A percentile compares a stretch with the other conserved stretches of the same genome.
Conservation (phyloP, 1,140 invertebrate species). For the Adelges cooleyi region DNA sequence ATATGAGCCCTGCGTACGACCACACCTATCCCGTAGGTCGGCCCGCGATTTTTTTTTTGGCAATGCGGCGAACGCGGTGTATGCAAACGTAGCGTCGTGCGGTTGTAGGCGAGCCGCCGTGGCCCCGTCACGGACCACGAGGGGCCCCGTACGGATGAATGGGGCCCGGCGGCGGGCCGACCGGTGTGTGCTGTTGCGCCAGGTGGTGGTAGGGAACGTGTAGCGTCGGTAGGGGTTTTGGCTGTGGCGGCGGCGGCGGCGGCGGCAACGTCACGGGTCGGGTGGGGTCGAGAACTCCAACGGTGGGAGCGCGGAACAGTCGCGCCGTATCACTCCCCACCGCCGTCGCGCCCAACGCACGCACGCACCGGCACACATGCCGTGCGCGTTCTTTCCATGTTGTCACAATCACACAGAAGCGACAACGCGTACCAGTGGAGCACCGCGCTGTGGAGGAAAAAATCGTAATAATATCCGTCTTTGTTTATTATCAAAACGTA, state of each 20-base stretch:
- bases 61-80: constrained; percentile 14
- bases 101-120: neutral
- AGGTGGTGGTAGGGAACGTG: neutral
- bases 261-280: neutral
- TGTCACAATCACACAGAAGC: neutral
- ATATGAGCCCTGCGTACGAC: neutral
- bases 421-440: neutral
- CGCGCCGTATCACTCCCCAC: neutral
- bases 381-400: neutral
- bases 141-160: constrained; percentile 2
- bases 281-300: neutral
- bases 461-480: neutral
- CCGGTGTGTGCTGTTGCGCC: neutral
- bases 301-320: neutral
- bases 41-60: too few relatives aligned
- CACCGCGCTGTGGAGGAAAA: neutral
- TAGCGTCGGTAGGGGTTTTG: neutral
- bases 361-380: neutral
- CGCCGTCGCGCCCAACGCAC: neutral
- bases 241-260: neutral
- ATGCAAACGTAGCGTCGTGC: neutral
- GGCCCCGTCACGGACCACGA: neutral
- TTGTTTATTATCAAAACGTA: neutral
- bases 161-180: neutral
- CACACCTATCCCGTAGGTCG: neutral